A percentile compares a stretch with the other conserved stretches of the same genome.
phyloP scores from a whole-genome alignment of 2,797 vertebrate genomes.

The Periophthalmus magnuspinnatus region DNA sequence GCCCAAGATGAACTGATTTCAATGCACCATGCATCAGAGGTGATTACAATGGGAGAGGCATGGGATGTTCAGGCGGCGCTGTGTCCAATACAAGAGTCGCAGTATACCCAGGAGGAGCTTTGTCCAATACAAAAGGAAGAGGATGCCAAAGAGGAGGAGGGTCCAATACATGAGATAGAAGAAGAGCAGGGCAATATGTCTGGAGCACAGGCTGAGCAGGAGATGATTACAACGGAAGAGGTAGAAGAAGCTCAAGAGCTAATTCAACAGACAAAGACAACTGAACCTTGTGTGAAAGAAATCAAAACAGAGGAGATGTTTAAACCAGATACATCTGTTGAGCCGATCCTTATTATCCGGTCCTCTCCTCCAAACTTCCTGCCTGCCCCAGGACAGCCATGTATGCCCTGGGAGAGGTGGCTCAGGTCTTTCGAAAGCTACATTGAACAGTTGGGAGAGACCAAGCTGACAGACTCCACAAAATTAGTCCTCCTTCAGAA shows the following conservation, averaged over 20 bases:
- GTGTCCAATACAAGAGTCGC: neutral
- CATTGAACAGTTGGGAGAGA: constrained; percentile 45
- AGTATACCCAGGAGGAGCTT: neutral
- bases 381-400: constrained; percentile 31
- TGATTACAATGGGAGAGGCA: neutral
- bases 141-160: neutral
- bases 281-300: neutral
- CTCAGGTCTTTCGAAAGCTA: constrained; percentile 63
- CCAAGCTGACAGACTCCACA: constrained; percentile 55
- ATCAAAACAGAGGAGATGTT: constrained; percentile 27
- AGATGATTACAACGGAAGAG: neutral
- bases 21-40: neutral
- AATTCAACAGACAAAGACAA: neutral
- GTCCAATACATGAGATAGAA: neutral
- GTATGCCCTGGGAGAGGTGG: constrained; percentile 64
- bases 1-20: neutral
- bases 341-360: constrained; percentile 56
- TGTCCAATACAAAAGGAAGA: neutral
- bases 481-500: constrained; percentile 60
- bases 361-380: constrained; percentile 64
- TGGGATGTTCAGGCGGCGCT: neutral
- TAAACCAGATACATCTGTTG: constrained; percentile 26
- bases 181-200: no score
- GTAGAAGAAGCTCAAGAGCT: constrained; percentile 6
- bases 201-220: neutral